These are phyloP conservation scores for Drosophila ambigua DNA, from an alignment of 1,140 invertebrate genomes.

Conservation along the genomic window DNA sequence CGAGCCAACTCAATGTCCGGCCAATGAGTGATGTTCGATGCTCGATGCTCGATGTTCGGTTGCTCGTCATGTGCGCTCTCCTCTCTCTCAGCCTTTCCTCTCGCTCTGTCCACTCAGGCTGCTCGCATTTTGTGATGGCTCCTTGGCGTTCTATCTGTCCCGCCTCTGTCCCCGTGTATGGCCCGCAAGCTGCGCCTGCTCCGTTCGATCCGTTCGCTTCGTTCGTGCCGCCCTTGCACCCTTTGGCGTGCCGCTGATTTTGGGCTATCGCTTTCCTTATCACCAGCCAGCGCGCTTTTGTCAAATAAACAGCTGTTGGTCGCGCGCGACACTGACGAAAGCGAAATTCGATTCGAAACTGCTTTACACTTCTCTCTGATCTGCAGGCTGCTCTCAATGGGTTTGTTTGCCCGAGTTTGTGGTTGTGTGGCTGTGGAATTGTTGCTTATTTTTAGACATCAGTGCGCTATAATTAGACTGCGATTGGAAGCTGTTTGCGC, in stretches of 20 bases:
- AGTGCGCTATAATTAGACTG: conserved; percentile 69
- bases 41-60: too few species aligned
- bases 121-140: not conserved
- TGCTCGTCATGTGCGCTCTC: too few species aligned
- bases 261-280: too few species aligned
- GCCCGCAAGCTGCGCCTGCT: conserved; percentile 17
- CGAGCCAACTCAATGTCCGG: too few species aligned
- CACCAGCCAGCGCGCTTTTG: too few species aligned
- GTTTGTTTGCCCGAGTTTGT: conserved; percentile 67
- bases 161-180: not conserved
- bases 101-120: not conserved
- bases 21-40: too few species aligned
- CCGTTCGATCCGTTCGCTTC: conserved; percentile 13
- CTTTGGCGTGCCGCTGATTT: not conserved
- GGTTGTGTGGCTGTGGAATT: conserved; percentile 25
- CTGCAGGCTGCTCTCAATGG: conserved; percentile 1
- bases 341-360: not conserved
- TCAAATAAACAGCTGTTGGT: conserved; percentile 16
- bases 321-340: conserved; percentile 17
- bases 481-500: conserved; percentile 20
- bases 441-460: conserved; percentile 65
- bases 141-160: conserved; percentile 14
- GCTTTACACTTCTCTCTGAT: not conserved
- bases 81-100: not conserved
- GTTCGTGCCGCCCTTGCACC: not conserved